Conservation (phyloP, 2,888 invertebrate species). For the Podabrus alpinus region DNA sequence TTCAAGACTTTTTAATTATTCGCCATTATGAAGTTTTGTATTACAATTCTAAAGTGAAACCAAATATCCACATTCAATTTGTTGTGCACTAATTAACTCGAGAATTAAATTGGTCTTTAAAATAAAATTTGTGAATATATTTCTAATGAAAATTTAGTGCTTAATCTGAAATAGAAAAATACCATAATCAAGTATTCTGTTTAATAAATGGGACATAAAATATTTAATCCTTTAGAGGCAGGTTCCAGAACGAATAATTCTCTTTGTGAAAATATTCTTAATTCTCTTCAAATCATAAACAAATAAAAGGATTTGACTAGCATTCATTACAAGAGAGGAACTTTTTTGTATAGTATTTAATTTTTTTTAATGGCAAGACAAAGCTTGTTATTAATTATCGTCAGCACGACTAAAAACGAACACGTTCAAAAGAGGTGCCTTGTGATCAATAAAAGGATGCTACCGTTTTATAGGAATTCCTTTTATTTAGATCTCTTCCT, state of each 20-base stretch:
- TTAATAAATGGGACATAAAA: background rate
- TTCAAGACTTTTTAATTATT: conserved; percentile 19
- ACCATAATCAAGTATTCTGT: background rate
- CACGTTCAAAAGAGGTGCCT: conserved; percentile 27
- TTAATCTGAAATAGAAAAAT: background rate
- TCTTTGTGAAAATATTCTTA: background rate
- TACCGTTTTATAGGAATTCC: conserved; percentile 35
- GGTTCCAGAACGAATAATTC: background rate
- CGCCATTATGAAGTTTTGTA: conserved; percentile 9
- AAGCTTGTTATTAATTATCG: conserved; percentile 14
- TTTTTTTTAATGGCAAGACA: conserved; percentile 3
- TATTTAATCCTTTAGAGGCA: background rate
- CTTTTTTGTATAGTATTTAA: background rate
- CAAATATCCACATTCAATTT: background rate
- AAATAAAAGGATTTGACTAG: background rate
- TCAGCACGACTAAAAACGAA: conserved; percentile 13
- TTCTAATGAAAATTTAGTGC: background rate
- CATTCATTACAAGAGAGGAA: background rate
- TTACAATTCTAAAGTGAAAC: background rate
- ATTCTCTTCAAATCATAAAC: background rate
- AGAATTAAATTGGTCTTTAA: background rate
- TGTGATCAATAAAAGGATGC: conserved; percentile 33
- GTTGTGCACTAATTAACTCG: background rate
- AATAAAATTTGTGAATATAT: background rate
- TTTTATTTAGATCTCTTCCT: conserved; percentile 20